Base-by-base conservation (phyloP, 2,113 vertebrate species). In the Bos indicus region DNA sequence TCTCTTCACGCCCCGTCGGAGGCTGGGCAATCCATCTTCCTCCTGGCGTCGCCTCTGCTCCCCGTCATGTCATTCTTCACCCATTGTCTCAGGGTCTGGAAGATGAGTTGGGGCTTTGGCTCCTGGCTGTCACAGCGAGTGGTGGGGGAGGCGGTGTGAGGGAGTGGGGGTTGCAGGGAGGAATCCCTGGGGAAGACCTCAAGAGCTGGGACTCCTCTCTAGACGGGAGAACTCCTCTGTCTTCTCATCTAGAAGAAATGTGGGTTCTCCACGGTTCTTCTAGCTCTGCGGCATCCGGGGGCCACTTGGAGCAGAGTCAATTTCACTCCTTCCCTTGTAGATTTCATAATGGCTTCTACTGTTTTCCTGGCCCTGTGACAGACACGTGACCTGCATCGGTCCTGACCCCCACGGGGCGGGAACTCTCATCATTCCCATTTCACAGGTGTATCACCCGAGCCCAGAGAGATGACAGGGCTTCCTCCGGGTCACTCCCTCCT, bases 131-230 rank as follows among this genome's bases (percentile, higher is more conserved):
- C 25, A 21, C 52, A 17, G 25, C 0, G 2, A 48, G 74, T 19
- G 9, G 14, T 19, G 57, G 19, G 71, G 23, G 56, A 13, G 11
- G 60, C 1, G 1, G 28, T 52, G 6, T 40, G 40, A 40, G 40
- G 40, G 40, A 40, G 0, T 5, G 2, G 48, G 59, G n/a, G 62
- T 0, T 0, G 25, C 26, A 33, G 2, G 1, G 10, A 4, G 13
- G 59, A 67, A 15, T 48, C 48, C 77, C 30, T 10, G 23, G 36
- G 23, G 28, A 88, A 59, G 82, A 13, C 21, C 67, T 57, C 14
- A 6, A 12, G 74, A 36, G 23, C 59, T n/a, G 40, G 43, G 62
- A 28, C 2, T 30, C 48, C 57, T 17, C 88, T 30, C 59, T 81
- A 12, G 36, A 43, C 0, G 5, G 71, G 36, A 77, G 40, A 77